Base-by-base conservation (phyloP, 2,888 invertebrate species). In the Gonocerus acuteangulatus region DNA sequence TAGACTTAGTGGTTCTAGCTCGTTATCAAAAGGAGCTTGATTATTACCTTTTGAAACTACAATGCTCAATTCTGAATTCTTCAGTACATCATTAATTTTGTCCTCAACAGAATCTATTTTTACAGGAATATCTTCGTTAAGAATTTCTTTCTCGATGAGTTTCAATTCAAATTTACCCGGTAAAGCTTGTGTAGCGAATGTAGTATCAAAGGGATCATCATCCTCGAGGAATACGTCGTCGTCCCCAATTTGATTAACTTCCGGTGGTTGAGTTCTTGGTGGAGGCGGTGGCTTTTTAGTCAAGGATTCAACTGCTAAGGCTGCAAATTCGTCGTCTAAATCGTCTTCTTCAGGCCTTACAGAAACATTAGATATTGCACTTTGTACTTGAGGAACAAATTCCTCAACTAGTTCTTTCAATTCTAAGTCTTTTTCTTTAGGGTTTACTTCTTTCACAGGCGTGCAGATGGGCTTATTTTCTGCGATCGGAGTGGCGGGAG, bases 161-260 rank as follows among this genome's bases (percentile, higher is more conserved):
- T 79, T 80, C 9, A 82, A 69, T 70, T 82, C 82, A 58, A 79
- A 75, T 67, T 84, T 79, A 19, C 81, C 81, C 39, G 83, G 87
- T 56, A 87, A 76, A 48, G 89, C 80, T 69, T 85, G 84, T 60
- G 86, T 86, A 0, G 86, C 89, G 73, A 89, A 89, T 52, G 87
- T 83, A 19, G 91, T 91, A 71, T 91, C 90, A 70, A 91, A 91
- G 0, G 91, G 91, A 79, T 91, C 90, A 54, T 76, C 76, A 69
- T 82, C 82, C 70, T 81, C 80, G 39, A 60, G 44, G 11, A 48
- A 39, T 9, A 73, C 2, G 70, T 72, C 64, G 27, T 74, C 2
- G 72, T 73, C 66, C 70, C 72, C 13, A 69, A 71, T 60, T 71
- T 16, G 27, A 2, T 56, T 15, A 15, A 42, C 1, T 1, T 15